Conservation (phyloP, 2,797 vertebrate genomes). For the Pipistrellus pipistrellus region DNA sequence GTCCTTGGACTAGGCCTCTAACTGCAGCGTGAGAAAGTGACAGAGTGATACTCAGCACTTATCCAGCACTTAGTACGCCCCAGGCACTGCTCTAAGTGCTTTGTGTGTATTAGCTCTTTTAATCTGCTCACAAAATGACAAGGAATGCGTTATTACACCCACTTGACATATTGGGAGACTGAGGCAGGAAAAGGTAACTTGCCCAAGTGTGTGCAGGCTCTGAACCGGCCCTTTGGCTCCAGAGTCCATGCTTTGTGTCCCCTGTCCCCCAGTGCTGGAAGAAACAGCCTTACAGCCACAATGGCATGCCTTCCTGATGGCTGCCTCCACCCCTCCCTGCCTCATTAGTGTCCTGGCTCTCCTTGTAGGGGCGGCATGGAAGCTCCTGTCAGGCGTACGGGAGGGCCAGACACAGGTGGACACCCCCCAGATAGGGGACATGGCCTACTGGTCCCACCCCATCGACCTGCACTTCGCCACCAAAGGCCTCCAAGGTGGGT, state of each 20-base stretch:
- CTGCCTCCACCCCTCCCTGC: neutral
- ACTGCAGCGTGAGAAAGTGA: neutral
- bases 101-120: neutral
- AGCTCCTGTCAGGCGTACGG: slow-evolving; percentile 92
- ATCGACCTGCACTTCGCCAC: slow-evolving; percentile 95
- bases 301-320: neutral
- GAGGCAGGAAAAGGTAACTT: slow-evolving; percentile 8
- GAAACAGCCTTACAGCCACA: neutral
- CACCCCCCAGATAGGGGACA: slow-evolving; percentile 91
- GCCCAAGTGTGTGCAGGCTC: neutral
- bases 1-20: neutral
- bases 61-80: neutral
- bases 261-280: neutral
- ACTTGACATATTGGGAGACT: neutral
- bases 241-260: neutral
- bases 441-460: slow-evolving; percentile 96
- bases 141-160: neutral
- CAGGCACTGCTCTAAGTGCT: neutral
- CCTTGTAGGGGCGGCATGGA: slow-evolving; percentile 93
- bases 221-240: neutral
- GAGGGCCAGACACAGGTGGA: slow-evolving; percentile 97
- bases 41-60: neutral
- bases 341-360: neutral
- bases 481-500: slow-evolving; percentile 93
- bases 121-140: neutral